Percentiles rank a stretch among this genome's conserved stretches.
Conservation (phyloP, 2,113 vertebrate genomes). For the Mobula birostris region DNA sequence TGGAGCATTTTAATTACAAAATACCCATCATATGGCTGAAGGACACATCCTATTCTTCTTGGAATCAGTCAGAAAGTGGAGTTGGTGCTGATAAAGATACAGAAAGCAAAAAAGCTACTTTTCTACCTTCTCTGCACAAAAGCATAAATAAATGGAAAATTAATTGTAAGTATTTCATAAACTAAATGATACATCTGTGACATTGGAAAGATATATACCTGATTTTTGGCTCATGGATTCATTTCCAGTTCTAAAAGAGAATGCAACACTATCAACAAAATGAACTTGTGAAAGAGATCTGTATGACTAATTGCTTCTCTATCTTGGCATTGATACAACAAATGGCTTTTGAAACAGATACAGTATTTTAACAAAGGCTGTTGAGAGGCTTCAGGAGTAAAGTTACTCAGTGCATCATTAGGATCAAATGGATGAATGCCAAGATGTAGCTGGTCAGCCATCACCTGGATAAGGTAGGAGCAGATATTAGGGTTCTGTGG, state of each 20-base stretch:
- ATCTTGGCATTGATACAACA: background rate
- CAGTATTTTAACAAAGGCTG: no score
- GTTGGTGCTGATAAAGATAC: background rate
- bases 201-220: background rate
- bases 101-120: background rate
- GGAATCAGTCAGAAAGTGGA: background rate
- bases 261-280: background rate
- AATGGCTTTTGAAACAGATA: background rate
- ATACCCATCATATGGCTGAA: background rate
- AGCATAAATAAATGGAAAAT: background rate
- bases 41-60: background rate
- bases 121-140: background rate
- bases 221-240: background rate
- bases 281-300: background rate
- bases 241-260: background rate
- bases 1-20: conserved; percentile 11
- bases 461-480: no score
- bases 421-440: no score
- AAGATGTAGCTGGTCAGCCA: no score
- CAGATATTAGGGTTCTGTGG: no score
- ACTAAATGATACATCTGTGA: background rate
- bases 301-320: background rate
- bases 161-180: background rate
- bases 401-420: no score
- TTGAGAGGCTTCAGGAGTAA: no score